Base-by-base conservation (phyloP, 1,140 invertebrate species). In the Nasonia vitripennis region DNA sequence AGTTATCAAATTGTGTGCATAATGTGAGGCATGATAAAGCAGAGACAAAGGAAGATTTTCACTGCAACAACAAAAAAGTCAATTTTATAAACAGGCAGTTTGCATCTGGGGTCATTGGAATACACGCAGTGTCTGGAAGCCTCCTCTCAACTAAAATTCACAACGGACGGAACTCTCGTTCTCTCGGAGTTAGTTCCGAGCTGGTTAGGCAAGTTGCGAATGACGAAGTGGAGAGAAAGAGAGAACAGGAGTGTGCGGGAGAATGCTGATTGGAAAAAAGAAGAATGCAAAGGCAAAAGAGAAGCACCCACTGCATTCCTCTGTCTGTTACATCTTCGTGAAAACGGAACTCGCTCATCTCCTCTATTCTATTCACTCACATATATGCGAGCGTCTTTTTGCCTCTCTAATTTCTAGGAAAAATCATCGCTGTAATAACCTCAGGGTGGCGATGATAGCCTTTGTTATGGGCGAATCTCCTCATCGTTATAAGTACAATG, bases 221-320 rank as follows among this genome's bases (percentile, higher is more conserved):
- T 80, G 78, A 70, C 62, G 78, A 80, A 70, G 78, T 70, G 37
- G 34, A 70, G 17, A 80, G 77, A 78, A 51, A 51, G 23, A 78
- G 55, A 34, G 62, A 80, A 51, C 51, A 34, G 31, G 78, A 80
- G 51, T 34, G 27, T 11, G 37, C 73, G 79, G 34, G 41, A 51
- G 79, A 81, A 81, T 81, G 79, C 68, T 81, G 79, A 81, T 81
- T 81, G 79, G 79, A 31, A 34, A 71, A 71, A 81, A 81, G 68
- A 71, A 34, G 27, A 37, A 20, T 27, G 4, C 11, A 31, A 81
- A 45, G 34, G 34, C 6, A 12, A 37, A 17, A 48, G 68, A 31
- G 68, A 45, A 31, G 67, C 67, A 48, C 79, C 68, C 79, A 81
- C 68, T 81, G 79, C 79, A 81, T 81, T 81, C 79, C 79, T 45